Evolutionary conservation across 2,113 vertebrate species (phyloP).

Genomic region (Pristiophorus japonicus): DNA sequence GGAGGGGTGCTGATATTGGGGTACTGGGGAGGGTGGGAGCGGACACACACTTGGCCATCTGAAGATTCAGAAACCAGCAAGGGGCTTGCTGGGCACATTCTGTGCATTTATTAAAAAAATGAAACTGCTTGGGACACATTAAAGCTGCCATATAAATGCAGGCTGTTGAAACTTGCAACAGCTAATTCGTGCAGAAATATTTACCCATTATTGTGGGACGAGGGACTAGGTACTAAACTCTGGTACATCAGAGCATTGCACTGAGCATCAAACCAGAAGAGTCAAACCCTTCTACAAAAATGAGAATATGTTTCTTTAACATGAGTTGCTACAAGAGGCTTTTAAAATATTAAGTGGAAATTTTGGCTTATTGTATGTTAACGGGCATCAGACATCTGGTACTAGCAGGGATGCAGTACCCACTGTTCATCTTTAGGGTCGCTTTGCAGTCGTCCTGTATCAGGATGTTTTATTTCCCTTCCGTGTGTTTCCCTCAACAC

Average conservation of each 20-base stretch:
- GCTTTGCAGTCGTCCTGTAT: not conserved
- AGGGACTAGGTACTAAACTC: too few relatives aligned
- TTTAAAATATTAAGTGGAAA: not conserved
- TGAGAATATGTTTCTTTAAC: not conserved
- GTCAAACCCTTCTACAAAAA: not conserved
- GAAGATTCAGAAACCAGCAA: not conserved
- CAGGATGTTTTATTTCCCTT: not conserved
- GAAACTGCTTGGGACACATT: not conserved
- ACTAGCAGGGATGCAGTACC: not conserved
- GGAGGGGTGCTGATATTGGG: constrained; percentile 21
- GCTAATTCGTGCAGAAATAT: not conserved
- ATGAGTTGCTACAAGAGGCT: not conserved
- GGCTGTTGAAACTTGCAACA: not conserved
- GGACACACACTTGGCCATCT: not conserved
- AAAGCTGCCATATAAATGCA: not conserved
- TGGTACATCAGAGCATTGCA: too few relatives aligned
- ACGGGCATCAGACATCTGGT: not conserved
- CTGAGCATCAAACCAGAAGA: too few relatives aligned
- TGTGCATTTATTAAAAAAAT: not conserved
- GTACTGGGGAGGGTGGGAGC: not conserved
- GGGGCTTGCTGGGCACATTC: not conserved
- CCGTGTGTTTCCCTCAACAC: not conserved
- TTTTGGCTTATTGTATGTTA: not conserved
- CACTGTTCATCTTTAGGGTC: not conserved
- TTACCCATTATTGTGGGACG: not conserved